phyloP scores from a whole-genome alignment of 2,113 vertebrate species.

The Solenodon paradoxus region DNA sequence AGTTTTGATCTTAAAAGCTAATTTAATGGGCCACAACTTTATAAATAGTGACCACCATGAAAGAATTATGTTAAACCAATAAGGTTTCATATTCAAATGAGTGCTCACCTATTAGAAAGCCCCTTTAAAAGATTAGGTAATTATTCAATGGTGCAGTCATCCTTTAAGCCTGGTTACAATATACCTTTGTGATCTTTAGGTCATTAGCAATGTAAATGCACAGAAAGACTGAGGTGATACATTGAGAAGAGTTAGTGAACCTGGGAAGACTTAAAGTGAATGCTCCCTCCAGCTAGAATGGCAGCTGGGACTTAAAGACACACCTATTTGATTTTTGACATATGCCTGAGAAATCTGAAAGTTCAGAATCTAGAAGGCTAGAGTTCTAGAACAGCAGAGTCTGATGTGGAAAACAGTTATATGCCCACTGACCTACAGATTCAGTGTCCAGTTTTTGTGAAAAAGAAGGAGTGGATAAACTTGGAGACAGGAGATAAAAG shows the following conservation, averaged over 20 bases:
- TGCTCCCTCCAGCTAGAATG: not conserved
- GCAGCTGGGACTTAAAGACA: not conserved
- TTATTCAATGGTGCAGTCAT: not conserved
- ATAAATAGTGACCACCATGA: not conserved
- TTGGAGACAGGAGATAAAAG: not conserved
- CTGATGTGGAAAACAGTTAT: too few species aligned
- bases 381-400: not conserved
- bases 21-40: not conserved
- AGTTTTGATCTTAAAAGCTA: not conserved
- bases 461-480: not conserved
- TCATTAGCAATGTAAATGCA: not conserved
- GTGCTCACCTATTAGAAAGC: not conserved
- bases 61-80: not conserved
- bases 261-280: not conserved
- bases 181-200: not conserved
- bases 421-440: not conserved
- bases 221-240: too few species aligned
- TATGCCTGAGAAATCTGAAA: not conserved
- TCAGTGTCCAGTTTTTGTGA: not conserved
- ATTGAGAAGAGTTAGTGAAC: not conserved
- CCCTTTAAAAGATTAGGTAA: not conserved
- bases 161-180: not conserved
- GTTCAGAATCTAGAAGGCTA: not conserved
- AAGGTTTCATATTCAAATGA: not conserved
- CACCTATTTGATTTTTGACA: not conserved